These are phyloP conservation scores for Penaeus monodon DNA, from an alignment of 2,888 invertebrate species.

Conservation along the genomic window DNA sequence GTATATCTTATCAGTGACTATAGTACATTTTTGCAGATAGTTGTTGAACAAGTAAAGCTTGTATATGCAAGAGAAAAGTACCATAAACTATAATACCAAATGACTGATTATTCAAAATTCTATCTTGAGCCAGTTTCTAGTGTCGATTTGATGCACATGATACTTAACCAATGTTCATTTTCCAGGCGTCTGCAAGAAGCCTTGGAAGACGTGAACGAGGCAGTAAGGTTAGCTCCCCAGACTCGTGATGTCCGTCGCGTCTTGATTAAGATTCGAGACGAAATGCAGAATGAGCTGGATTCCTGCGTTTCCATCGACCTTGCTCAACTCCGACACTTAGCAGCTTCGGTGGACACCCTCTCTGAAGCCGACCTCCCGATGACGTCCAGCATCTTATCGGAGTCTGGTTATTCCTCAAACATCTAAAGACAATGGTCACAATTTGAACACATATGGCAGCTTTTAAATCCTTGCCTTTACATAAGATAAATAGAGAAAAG, in stretches of 20 bases:
- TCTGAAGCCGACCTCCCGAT: conserved; percentile 61
- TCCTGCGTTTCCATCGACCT: conserved; percentile 44
- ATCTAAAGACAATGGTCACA: conserved; percentile 45
- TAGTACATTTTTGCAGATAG: too few relatives aligned
- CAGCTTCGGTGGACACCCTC: conserved; percentile 60
- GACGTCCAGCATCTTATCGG: conserved; percentile 64
- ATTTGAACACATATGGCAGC: not conserved
- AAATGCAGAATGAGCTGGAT: conserved; percentile 72
- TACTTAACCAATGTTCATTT: conserved; percentile 38
- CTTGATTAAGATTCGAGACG: conserved; percentile 81
- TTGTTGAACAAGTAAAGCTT: too few relatives aligned
- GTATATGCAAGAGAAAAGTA: too few relatives aligned
- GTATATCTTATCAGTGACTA: too few relatives aligned
- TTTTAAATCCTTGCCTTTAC: too few relatives aligned
- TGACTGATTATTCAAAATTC: too few relatives aligned
- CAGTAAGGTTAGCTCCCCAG: conserved; percentile 79
- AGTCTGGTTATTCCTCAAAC: conserved; percentile 64
- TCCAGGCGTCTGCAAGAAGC: conserved; percentile 79
- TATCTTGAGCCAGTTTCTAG: too few relatives aligned
- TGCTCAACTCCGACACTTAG: conserved; percentile 54
- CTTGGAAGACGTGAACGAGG: conserved; percentile 85
- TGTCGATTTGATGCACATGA: not conserved
- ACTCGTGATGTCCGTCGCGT: conserved; percentile 79
- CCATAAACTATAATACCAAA: too few relatives aligned
- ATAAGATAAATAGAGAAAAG: too few relatives aligned